These are phyloP conservation scores for Pseudachorutes palmiensis DNA, from an alignment of 1,140 invertebrate genomes.

Conservation along the genomic window DNA sequence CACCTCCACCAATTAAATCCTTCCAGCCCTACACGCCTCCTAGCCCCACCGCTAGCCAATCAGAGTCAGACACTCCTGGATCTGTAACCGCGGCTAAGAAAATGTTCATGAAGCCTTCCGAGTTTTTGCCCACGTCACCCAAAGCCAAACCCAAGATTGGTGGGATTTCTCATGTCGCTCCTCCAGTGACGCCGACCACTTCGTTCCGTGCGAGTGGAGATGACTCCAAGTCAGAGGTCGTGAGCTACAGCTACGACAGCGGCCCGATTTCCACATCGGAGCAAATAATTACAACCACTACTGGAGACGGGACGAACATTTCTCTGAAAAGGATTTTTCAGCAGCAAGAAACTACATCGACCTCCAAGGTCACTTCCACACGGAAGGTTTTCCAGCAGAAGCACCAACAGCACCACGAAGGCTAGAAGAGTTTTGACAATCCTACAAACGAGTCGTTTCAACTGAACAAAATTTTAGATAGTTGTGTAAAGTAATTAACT, in stretches of 20 bases:
- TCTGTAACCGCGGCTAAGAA: conserved; percentile 32
- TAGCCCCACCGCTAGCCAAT: conserved; percentile 14
- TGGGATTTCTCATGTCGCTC: background rate
- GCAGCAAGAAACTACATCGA: conserved; percentile 28
- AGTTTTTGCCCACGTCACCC: conserved; percentile 25
- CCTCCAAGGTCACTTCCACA: conserved; percentile 27
- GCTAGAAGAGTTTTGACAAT: conserved; percentile 2
- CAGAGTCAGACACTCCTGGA: conserved; percentile 30
- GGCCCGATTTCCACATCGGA: conserved; percentile 31
- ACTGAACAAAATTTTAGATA: too few relatives aligned
- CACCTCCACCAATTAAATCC: conserved; percentile 10
- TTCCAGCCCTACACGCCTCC: conserved; percentile 4
- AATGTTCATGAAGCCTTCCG: conserved; percentile 35
- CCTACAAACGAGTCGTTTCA: too few relatives aligned
- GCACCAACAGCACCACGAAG: conserved; percentile 16
- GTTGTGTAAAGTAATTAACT: too few relatives aligned
- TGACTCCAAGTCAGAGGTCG: background rate
- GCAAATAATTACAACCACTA: conserved; percentile 31
- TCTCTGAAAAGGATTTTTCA: conserved; percentile 35
- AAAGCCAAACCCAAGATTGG: conserved; percentile 7
- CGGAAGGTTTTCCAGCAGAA: conserved; percentile 31
- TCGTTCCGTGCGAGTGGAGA: background rate
- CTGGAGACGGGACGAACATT: conserved; percentile 27
- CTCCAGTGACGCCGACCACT: background rate
- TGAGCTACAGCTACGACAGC: conserved; percentile 22